These are phyloP conservation scores for Leptoclinus maculatus DNA, from an alignment of 2,797 vertebrate genomes.

Conservation along the genomic window DNA sequence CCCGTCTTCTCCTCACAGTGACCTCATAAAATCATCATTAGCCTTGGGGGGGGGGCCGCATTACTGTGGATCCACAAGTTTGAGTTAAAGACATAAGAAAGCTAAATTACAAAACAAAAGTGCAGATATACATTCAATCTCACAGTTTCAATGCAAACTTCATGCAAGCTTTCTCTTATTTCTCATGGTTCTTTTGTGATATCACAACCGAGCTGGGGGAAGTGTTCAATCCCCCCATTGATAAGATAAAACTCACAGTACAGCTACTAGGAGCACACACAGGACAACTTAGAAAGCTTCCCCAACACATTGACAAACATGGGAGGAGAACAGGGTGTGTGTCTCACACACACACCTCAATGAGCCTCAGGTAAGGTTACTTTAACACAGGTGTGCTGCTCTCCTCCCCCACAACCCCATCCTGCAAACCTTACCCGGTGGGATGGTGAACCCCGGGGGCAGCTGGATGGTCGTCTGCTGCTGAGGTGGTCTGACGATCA, in stretches of 20 bases:
- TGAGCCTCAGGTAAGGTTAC: neutral
- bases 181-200: neutral
- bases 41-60: too few species aligned
- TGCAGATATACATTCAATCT: neutral
- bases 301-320: neutral
- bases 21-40: too few species aligned
- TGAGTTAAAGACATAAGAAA: neutral
- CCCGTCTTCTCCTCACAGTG: too few species aligned
- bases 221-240: neutral
- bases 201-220: neutral
- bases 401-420: neutral
- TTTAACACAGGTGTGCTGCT: neutral
- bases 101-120: neutral
- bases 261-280: too few species aligned
- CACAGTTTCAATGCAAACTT: neutral
- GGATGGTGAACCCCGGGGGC: slow-evolving; percentile 91
- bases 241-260: slow-evolving; percentile 7
- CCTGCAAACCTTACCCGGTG: slow-evolving; percentile 84
- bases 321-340: neutral
- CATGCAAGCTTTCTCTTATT: neutral
- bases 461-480: slow-evolving; percentile 91
- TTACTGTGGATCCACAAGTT: too few species aligned
- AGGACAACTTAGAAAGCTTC: neutral
- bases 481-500: slow-evolving; percentile 89
- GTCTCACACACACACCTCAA: neutral